phyloP scores from a whole-genome alignment of 2,113 vertebrate species.

The Notarius lentiginosus region DNA sequence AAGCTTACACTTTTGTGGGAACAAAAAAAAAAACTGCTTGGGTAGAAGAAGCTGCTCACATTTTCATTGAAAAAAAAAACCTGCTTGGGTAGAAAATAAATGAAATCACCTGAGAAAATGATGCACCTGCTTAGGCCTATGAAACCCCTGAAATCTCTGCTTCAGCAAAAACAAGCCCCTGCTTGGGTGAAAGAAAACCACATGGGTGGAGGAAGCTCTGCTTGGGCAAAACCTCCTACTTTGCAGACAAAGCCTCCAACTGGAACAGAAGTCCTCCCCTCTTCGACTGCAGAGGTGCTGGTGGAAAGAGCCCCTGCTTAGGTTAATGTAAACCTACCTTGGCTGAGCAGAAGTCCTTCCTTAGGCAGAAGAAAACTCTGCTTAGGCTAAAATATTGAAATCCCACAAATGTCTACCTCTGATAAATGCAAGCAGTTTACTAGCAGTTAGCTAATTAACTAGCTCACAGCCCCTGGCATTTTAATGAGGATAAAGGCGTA shows the following conservation, averaged over 20 bases:
- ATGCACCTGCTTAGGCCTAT: not conserved
- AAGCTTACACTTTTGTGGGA: no score
- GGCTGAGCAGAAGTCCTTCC: not conserved
- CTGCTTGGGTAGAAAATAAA: no score
- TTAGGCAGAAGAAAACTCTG: not conserved
- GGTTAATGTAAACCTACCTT: not conserved
- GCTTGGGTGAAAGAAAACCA: not conserved
- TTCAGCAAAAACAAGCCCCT: not conserved
- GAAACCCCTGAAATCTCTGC: not conserved
- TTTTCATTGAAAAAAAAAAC: no score
- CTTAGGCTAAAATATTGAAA: not conserved
- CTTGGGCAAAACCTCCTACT: not conserved
- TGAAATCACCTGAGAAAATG: not conserved
- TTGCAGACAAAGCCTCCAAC: not conserved
- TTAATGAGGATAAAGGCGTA: not conserved
- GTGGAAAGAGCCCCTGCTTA: not conserved
- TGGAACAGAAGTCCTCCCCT: not conserved
- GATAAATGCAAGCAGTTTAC: constrained; percentile 1
- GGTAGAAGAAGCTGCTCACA: no score
- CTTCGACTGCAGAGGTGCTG: not conserved
- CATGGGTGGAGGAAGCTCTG: not conserved
- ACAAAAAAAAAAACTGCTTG: no score
- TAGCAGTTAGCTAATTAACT: not conserved
- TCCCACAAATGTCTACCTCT: not conserved
- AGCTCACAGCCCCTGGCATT: not conserved